Conservation (phyloP, 2,888 invertebrate species). For the Hyalella azteca region DNA sequence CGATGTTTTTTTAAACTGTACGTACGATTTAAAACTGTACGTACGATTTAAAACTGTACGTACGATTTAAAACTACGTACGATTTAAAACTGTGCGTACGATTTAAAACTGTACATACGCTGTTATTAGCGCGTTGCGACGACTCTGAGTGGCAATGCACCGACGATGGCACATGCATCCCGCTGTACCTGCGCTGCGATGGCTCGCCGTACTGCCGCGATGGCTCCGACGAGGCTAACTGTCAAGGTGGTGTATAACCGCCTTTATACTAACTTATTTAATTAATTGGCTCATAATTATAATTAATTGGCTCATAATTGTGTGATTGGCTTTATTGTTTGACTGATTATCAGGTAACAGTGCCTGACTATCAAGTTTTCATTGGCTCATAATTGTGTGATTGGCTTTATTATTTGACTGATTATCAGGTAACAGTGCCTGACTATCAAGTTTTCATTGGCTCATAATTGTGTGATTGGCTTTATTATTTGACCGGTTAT, state of each 20-base stretch:
- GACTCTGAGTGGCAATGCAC: slow-evolving; percentile 72
- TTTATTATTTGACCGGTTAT: no score
- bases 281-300: background rate
- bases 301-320: background rate
- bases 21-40: no score
- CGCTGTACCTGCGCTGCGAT: slow-evolving; percentile 71
- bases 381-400: background rate
- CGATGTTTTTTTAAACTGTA: no score
- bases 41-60: no score
- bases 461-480: background rate
- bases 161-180: slow-evolving; percentile 80
- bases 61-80: no score
- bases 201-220: slow-evolving; percentile 66
- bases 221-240: slow-evolving; percentile 76
- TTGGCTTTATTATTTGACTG: no score
- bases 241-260: slow-evolving; percentile 22
- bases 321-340: background rate
- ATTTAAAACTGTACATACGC: no score
- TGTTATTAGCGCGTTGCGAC: slow-evolving; percentile 36
- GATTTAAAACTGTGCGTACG: no score
- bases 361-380: no score
- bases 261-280: background rate
- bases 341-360: no score
- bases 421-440: no score
- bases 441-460: no score